Evolutionary conservation across 2,888 invertebrate genomes (phyloP), one percentile per base, ranked within the genome.

Genomic region (Xylota segnis): DNA sequence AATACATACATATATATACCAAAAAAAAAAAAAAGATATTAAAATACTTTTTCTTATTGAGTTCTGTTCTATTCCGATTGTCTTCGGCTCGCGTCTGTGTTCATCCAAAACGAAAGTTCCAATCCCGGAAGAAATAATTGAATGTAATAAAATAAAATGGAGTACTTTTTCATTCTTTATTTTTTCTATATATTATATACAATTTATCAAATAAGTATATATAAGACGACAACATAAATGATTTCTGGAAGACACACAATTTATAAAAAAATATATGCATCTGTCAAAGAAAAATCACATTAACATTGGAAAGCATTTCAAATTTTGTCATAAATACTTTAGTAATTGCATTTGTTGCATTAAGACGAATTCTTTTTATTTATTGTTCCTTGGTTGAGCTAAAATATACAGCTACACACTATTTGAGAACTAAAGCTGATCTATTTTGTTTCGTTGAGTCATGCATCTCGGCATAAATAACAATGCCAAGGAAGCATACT

Each of bases 121-220:
- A n/a, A n/a, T n/a, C n/a, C n/a, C n/a, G n/a, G n/a, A n/a, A n/a
- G n/a, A n/a, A n/a, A n/a, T n/a, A n/a, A n/a, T n/a, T 40, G 10
- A 27, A 52, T 52, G 27, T 52, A n/a, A n/a, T 4, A 5, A 29
- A 5, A 18, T 50, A 23, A n/a, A n/a, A 12, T 50, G 10, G 1
- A 12, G 9, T 23, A 61, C 14, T 68, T 10, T 14, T 23, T 37
- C 14, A 5, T 23, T 56, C 16, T 2, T 23, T 23, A 1, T 23
- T 56, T 32, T 43, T 32, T 32, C 32, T 70, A 70, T 70, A 32
- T 68, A 68, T 52, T 54, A 40, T 54, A 27, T 45, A 45, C 43
- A n/a, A 29, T 9, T 5, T 52, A 52, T 12, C 14, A 58, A 23
- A 40, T 40, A 52, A 10, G n/a, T 52, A 52, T 27, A 52, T 52